Evolutionary conservation across 1,140 invertebrate genomes (phyloP), one percentile per base, ranked within the genome.

Genomic region (Meloidogyne exigua): DNA sequence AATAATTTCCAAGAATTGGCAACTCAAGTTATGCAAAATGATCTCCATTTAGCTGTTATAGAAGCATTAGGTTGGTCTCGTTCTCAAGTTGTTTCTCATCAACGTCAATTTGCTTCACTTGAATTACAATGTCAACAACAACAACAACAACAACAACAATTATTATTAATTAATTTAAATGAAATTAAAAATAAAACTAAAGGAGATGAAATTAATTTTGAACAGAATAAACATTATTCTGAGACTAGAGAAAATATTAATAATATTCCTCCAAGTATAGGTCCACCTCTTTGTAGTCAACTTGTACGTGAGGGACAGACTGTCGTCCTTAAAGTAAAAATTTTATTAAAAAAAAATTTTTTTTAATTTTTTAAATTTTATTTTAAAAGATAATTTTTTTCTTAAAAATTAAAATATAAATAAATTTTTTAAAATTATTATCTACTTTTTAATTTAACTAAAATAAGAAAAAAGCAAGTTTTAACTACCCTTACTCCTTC

Each of bases 201-300:
- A 32, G 28, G 18, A n/a, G 21, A 18, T 9, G n/a, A 68, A 68
- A 7, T n/a, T 9, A 57, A 57, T 57, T 57, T 57, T 9, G 18
- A n/a, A n/a, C 18, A 57, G 21, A 57, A 57, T n/a, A 57, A n/a
- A n/a, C 9, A 57, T n/a, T 57, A n/a, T 49, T 49, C n/a, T n/a
- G 49, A 57, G 7, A 57, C 28, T 71, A 15, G 28, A 0, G 15
- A 26, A n/a, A n/a, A 72, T 42, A 65, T 73, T 32, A 63, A 67
- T 39, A 68, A 77, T 39, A 67, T 81, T 70, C 81, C 80, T 23
- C 75, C 79, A 10, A 21, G 32, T 42, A 73, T 83, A 74, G 28
- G 75, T 18, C 83, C 82, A 18, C 42, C 74, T 39, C 72, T 81
- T 25, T 62, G 62, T 1, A 88, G 87, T 79, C 88, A 89, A 79